phyloP scores from a whole-genome alignment of 2,888 invertebrate species.

The Himalopsyche anomala region DNA sequence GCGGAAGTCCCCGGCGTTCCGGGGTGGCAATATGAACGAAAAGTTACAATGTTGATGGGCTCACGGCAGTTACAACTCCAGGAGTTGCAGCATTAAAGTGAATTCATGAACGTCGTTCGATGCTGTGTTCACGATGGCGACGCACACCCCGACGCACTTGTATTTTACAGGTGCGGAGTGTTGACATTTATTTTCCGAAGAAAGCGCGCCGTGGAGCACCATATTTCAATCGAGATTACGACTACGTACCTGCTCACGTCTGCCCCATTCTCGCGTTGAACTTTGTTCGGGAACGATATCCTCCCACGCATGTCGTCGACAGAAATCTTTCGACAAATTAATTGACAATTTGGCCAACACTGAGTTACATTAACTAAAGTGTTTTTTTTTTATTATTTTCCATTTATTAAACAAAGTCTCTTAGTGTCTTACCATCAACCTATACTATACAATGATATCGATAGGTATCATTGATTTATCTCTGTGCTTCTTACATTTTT shows the following conservation, averaged over 20 bases:
- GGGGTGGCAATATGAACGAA: not conserved
- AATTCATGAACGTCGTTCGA: slow-evolving; percentile 26
- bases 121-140: not conserved
- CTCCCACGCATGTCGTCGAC: not conserved
- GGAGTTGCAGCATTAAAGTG: slow-evolving; percentile 10
- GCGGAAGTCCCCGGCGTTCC: not conserved
- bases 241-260: slow-evolving; percentile 13
- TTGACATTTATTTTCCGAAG: slow-evolving; percentile 49
- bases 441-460: too few species aligned
- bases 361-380: too few species aligned
- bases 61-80: slow-evolving; percentile 12
- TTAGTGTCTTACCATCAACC: too few species aligned
- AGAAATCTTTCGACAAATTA: not conserved
- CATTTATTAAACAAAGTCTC: too few species aligned
- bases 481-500: too few species aligned
- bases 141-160: slow-evolving; percentile 5
- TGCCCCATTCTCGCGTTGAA: slow-evolving; percentile 11
- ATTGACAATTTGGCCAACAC: too few species aligned
- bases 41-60: slow-evolving; percentile 19
- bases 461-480: too few species aligned
- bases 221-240: slow-evolving; percentile 51
- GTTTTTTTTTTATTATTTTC: too few species aligned
- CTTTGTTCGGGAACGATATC: not conserved
- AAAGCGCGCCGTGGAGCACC: slow-evolving; percentile 46
- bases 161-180: slow-evolving; percentile 41